phyloP scores from a whole-genome alignment of 2,797 vertebrate species.

The Coregonus sp. region DNA sequence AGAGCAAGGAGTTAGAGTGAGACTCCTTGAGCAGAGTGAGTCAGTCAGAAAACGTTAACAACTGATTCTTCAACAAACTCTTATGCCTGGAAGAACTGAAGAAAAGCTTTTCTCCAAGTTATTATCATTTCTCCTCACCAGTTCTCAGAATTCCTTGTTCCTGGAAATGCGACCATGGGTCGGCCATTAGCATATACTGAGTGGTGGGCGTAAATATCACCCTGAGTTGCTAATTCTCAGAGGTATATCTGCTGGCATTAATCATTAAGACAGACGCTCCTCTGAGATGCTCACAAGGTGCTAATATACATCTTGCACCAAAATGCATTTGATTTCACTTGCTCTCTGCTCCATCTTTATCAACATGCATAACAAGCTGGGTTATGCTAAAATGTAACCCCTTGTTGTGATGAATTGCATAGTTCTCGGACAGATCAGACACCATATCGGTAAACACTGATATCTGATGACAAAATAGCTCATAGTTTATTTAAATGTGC shows the following conservation, averaged over 20 bases:
- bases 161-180: constrained; percentile 62
- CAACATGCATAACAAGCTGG: constrained; percentile 56
- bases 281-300: constrained; percentile 73
- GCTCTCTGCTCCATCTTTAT: constrained; percentile 47
- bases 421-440: constrained; percentile 25
- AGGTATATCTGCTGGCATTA: constrained; percentile 74
- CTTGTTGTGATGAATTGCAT: constrained; percentile 62
- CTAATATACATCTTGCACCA: constrained; percentile 68
- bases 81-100: neutral
- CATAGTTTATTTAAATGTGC: constrained; percentile 21
- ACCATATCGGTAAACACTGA: neutral
- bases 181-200: constrained; percentile 70
- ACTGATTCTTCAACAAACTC: neutral
- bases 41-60: neutral
- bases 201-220: constrained; percentile 69
- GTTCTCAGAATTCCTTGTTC: constrained; percentile 45
- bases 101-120: neutral
- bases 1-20: neutral
- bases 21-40: neutral
- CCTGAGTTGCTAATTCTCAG: constrained; percentile 76
- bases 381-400: constrained; percentile 66
- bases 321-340: constrained; percentile 72
- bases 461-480: neutral
- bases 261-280: constrained; percentile 83
- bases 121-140: constrained; percentile 16